Conservation (phyloP, 2,888 invertebrate genomes). For the Drosophila phalerata region DNA sequence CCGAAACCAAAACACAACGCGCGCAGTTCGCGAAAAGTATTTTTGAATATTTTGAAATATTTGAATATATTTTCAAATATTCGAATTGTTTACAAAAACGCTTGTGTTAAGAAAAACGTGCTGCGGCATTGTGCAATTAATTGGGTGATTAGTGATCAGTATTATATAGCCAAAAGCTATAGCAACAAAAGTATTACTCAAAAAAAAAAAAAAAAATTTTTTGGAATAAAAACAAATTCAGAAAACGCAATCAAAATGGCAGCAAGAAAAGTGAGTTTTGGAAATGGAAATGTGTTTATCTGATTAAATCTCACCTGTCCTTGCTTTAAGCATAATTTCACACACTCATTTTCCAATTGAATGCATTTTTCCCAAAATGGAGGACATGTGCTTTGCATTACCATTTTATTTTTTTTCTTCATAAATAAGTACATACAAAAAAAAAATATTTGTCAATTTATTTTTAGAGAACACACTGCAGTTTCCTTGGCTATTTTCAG, state of each 20-base stretch:
- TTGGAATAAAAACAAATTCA: not conserved
- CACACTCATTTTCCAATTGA: slow-evolving; percentile 44
- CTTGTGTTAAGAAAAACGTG: slow-evolving; percentile 42
- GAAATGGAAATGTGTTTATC: not conserved
- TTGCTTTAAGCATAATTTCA: slow-evolving; percentile 31
- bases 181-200: slow-evolving; percentile 39
- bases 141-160: slow-evolving; percentile 65
- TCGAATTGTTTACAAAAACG: slow-evolving; percentile 46
- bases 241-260: slow-evolving; percentile 65
- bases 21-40: slow-evolving; percentile 47
- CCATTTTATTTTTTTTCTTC: slow-evolving; percentile 51
- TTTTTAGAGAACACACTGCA: slow-evolving; percentile 61
- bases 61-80: slow-evolving; percentile 32
- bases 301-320: slow-evolving; percentile 26
- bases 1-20: slow-evolving; percentile 13
- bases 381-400: slow-evolving; percentile 81
- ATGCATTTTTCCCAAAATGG: slow-evolving; percentile 46
- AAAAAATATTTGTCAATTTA: slow-evolving; percentile 67
- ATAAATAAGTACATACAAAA: slow-evolving; percentile 49
- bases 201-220: not conserved
- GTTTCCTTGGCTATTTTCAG: slow-evolving; percentile 43
- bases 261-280: slow-evolving; percentile 78
- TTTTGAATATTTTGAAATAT: slow-evolving; percentile 42
- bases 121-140: slow-evolving; percentile 58
- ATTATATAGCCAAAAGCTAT: slow-evolving; percentile 41